These are phyloP conservation scores for Bruchidius siliquastri DNA, from an alignment of 2,888 invertebrate species.

Conservation along the genomic window DNA sequence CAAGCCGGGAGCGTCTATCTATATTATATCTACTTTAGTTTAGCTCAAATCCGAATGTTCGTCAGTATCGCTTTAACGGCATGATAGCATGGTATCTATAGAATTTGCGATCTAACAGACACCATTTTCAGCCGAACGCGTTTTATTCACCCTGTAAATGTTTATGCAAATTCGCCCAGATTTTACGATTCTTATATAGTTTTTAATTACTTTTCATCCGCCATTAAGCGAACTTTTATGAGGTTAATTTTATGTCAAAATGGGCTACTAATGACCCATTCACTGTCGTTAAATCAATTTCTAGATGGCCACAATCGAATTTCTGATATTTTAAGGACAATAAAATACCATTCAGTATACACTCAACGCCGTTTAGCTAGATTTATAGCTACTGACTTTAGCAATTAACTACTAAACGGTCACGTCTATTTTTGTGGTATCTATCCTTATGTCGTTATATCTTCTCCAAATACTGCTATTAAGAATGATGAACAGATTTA, in stretches of 20 bases:
- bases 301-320: background rate
- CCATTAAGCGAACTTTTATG: background rate
- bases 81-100: no score
- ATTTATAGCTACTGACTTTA: background rate
- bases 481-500: no score
- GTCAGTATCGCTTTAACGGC: no score
- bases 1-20: no score
- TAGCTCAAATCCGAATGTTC: no score
- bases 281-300: background rate
- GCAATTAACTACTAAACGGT: background rate
- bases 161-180: background rate
- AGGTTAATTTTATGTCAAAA: background rate
- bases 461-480: no score
- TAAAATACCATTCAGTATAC: background rate
- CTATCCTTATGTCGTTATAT: no score
- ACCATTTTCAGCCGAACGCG: background rate
- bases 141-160: background rate
- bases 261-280: background rate
- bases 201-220: background rate
- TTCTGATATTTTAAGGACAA: background rate
- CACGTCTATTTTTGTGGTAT: background rate
- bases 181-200: background rate
- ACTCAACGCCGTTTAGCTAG: background rate
- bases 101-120: no score
- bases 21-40: no score